phyloP scores from a whole-genome alignment of 2,888 invertebrate species.

The Euclidia mi region DNA sequence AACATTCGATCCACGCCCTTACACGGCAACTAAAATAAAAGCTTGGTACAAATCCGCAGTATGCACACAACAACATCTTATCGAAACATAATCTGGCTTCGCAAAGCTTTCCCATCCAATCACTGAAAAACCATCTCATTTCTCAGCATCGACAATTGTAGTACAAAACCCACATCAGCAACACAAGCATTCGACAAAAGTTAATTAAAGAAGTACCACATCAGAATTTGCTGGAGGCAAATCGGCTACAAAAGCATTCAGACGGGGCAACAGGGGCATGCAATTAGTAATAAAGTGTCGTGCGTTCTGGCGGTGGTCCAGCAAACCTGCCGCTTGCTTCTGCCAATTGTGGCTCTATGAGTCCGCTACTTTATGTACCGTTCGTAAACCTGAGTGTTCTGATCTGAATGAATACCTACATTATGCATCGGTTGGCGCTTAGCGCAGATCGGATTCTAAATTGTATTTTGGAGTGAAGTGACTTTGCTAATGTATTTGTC shows the following conservation, averaged over 20 bases:
- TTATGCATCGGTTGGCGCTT: slow-evolving; percentile 11
- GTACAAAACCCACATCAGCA: no score
- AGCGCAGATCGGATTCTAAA: neutral
- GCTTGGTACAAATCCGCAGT: no score
- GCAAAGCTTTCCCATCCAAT: no score
- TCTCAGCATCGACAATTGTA: no score
- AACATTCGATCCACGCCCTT: no score
- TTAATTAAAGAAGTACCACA: slow-evolving; percentile 1
- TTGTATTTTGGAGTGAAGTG: no score
- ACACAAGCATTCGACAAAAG: no score
- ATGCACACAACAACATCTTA: no score
- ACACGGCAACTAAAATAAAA: no score
- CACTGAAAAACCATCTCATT: no score
- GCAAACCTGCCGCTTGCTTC: slow-evolving; percentile 40
- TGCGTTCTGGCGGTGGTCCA: slow-evolving; percentile 63
- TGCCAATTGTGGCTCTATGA: slow-evolving; percentile 48
- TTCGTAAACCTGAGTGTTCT: slow-evolving; percentile 3
- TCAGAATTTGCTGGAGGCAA: neutral
- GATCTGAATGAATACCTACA: slow-evolving; percentile 1
- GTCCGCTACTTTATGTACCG: slow-evolving; percentile 30
- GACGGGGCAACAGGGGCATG: slow-evolving; percentile 59
- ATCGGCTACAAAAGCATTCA: slow-evolving; percentile 37
- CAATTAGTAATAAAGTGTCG: slow-evolving; percentile 69
- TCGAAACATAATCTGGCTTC: no score
- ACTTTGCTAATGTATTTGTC: neutral